Conservation (phyloP, 2,888 invertebrate genomes). For the Encarsia formosa region DNA sequence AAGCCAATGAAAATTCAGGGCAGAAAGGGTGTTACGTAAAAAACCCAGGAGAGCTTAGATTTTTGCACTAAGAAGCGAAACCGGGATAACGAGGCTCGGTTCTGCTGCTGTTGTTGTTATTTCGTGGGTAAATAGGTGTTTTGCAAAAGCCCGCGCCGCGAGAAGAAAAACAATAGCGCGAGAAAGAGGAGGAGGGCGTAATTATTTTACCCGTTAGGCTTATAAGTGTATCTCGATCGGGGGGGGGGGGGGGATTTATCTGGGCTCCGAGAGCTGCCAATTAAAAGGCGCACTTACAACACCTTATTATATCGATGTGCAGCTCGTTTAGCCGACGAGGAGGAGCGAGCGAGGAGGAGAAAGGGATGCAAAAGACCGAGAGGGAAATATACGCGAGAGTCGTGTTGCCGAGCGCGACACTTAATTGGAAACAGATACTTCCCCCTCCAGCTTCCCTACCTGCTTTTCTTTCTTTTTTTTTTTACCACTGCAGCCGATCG, state of each 20-base stretch:
- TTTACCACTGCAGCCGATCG: no score
- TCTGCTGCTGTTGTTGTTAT: not conserved
- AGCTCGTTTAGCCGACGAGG: slow-evolving; percentile 27
- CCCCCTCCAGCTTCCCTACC: slow-evolving; percentile 32
- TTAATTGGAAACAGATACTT: slow-evolving; percentile 38
- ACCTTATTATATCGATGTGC: slow-evolving; percentile 37
- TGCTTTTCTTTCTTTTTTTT: no score
- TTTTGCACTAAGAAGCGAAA: slow-evolving; percentile 5
- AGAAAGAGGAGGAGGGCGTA: slow-evolving; percentile 13
- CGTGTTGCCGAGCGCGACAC: slow-evolving; percentile 28
- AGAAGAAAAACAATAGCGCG: not conserved
- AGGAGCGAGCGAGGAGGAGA: slow-evolving; percentile 4
- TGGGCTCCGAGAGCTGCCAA: slow-evolving; percentile 32
- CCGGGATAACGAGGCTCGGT: not conserved
- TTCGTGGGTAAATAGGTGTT: no score
- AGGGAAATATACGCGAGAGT: not conserved
- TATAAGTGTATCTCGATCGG: slow-evolving; percentile 18
- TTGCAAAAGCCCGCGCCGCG: no score
- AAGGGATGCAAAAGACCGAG: not conserved
- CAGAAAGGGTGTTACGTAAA: no score
- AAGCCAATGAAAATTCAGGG: no score
- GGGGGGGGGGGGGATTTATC: slow-evolving; percentile 25
- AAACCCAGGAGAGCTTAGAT: no score
- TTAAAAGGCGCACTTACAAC: slow-evolving; percentile 39
- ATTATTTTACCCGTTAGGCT: slow-evolving; percentile 20